Conservation (phyloP, 2,797 vertebrate genomes). For the Manis crassicaudata region DNA sequence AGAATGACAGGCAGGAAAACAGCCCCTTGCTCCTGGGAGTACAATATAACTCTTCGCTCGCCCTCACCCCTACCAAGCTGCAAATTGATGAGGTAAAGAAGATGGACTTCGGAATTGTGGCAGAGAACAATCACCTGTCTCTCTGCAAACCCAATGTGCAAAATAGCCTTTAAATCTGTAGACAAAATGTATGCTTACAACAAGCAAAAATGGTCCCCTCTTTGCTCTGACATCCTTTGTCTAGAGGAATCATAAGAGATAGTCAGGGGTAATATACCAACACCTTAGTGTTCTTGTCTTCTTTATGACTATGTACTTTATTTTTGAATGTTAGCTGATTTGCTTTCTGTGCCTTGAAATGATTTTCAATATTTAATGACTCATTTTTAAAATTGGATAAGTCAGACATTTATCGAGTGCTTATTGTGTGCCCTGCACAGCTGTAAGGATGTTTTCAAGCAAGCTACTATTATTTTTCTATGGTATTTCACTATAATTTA, state of each 20-base stretch:
- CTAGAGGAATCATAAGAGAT: constrained; percentile 56
- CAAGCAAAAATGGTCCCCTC: constrained; percentile 37
- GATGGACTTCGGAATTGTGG: constrained; percentile 46
- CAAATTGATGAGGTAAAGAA: constrained; percentile 46
- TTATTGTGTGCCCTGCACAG: not conserved
- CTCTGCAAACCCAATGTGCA: not conserved
- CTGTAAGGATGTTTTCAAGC: constrained; percentile 61
- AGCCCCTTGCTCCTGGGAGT: constrained; percentile 48
- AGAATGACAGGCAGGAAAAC: constrained; percentile 76
- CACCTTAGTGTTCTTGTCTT: not conserved
- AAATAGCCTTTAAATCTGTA: constrained; percentile 53
- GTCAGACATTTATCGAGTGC: constrained; percentile 41
- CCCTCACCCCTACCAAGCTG: constrained; percentile 60
- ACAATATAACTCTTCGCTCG: constrained; percentile 54
- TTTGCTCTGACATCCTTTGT: constrained; percentile 54
- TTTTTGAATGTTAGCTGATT: constrained; percentile 49
- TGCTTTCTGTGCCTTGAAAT: constrained; percentile 61
- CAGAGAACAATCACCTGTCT: constrained; percentile 43
- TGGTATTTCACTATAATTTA: constrained; percentile 53
- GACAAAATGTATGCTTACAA: constrained; percentile 41
- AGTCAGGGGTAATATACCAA: not conserved
- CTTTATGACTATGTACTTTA: constrained; percentile 44
- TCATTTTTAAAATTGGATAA: constrained; percentile 61
- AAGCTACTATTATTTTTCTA: constrained; percentile 41
- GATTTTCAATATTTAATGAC: constrained; percentile 71